Evolutionary conservation across 2,888 invertebrate genomes (phyloP).

Genomic region (Daptonema setosum): DNA sequence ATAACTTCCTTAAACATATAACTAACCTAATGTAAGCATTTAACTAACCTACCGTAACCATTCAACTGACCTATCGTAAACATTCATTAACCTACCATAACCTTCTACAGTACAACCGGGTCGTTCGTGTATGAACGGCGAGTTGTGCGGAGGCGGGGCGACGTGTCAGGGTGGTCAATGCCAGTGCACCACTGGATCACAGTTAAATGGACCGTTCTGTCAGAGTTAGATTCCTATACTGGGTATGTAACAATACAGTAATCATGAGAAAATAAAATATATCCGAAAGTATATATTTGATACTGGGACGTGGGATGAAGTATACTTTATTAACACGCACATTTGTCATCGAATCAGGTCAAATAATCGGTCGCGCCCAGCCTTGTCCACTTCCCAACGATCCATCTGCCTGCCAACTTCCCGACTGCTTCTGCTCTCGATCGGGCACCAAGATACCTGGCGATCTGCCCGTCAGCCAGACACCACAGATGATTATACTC

Average conservation of each 20-base stretch:
- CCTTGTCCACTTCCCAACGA: conserved; percentile 14
- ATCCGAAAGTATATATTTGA: too few species aligned
- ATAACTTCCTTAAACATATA: too few species aligned
- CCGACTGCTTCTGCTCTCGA: conserved; percentile 19
- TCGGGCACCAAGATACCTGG: conserved; percentile 14
- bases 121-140: conserved; percentile 8
- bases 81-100: too few species aligned
- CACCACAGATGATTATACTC: conserved; percentile 23
- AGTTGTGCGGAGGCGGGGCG: conserved; percentile 6
- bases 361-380: neutral
- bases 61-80: too few species aligned
- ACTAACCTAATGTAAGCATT: too few species aligned
- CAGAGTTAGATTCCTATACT: neutral
- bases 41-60: too few species aligned
- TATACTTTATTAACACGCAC: too few species aligned
- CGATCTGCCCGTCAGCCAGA: conserved; percentile 11
- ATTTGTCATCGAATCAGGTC: neutral
- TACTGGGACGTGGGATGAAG: too few species aligned
- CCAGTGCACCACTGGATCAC: conserved; percentile 1
- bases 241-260: too few species aligned
- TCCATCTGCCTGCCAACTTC: conserved; percentile 15
- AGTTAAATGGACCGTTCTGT: neutral
- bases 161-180: conserved; percentile 2
- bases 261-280: too few species aligned
- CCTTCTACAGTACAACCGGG: conserved; percentile 8